Base-by-base conservation (phyloP, 2,797 vertebrate genomes). In the Epinephelus coioides region DNA sequence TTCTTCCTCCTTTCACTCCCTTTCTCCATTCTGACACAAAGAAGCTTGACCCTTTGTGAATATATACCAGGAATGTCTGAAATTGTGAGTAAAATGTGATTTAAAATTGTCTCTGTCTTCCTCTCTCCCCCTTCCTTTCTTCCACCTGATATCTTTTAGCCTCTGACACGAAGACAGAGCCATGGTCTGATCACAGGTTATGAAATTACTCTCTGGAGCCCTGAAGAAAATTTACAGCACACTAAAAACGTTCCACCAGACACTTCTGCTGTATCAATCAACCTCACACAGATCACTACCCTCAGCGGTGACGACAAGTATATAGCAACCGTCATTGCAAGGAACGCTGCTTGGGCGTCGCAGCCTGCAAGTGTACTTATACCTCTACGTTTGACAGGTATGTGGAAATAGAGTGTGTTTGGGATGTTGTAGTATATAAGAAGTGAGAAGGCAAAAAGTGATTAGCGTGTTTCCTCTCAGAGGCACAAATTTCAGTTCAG, bases 121-220 rank as follows among this genome's bases (percentile, higher is more conserved):
- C 1, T 49, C 17, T 25, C 17, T n/a, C 19, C 25, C 0, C 12
- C 4, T 12, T 30, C 17, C 5, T 25, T 44, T 25, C 27, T 3
- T 69, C 23, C 5, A 4, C 23, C 14, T 44, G 2, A 30, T 63
- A 63, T 44, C 12, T 23, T 72, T 18, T 54, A 96, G 96, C 92
- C 88, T 79, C 84, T 95, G 66, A 92, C 92, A 19, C 71, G 0
- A 5, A 79, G 79, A 64, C 81, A 95, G 70, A 93, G 91, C 83
- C 94, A 94, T 0, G 95, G 95, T 8, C 83, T 56, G 40, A 75
- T 96, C 64, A 86, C 66, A 10, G 70, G 66, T 15, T 96, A 94
- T 27, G 79, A 94, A 50, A 85, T 96, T 50, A 94, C 89, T 64
- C 40, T 93, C 56, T 92, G 85, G 84, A 94, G 85, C 13, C 14